phyloP scores from a whole-genome alignment of 2,888 invertebrate species.

The Chymomyza procnemis region DNA sequence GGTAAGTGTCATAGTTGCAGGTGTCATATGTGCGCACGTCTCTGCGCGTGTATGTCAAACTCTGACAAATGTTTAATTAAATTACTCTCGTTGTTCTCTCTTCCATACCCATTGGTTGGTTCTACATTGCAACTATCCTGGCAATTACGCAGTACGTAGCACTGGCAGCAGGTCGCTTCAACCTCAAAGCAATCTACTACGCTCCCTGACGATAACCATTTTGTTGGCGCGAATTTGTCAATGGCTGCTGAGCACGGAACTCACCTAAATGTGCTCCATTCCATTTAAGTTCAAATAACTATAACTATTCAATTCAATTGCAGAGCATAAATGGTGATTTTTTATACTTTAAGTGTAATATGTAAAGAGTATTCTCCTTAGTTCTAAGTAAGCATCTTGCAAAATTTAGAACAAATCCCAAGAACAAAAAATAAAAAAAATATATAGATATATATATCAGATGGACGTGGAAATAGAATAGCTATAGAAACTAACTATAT shows the following conservation, averaged over 20 bases:
- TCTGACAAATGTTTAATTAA: slow-evolving; percentile 16
- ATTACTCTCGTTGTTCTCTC: slow-evolving; percentile 11
- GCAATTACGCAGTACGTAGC: slow-evolving; percentile 62
- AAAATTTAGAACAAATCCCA: background rate
- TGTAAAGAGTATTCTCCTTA: slow-evolving; percentile 40
- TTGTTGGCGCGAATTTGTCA: slow-evolving; percentile 66
- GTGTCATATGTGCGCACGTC: too few species aligned
- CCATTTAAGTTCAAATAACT: background rate
- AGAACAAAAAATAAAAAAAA: slow-evolving; percentile 9
- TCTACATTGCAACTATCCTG: background rate
- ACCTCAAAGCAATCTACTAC: slow-evolving; percentile 51
- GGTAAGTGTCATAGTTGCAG: slow-evolving; percentile 78
- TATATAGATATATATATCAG: background rate
- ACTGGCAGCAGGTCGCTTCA: slow-evolving; percentile 42
- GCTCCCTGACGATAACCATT: slow-evolving; percentile 61
- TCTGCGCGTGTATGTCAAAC: background rate
- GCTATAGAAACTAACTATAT: too few species aligned
- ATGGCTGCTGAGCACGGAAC: slow-evolving; percentile 61
- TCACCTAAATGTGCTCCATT: slow-evolving; percentile 50
- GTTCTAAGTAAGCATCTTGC: slow-evolving; percentile 51
- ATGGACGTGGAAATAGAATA: too few species aligned
- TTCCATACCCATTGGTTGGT: background rate
- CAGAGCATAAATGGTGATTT: slow-evolving; percentile 70
- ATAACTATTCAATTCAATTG: slow-evolving; percentile 66
- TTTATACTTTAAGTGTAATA: slow-evolving; percentile 69